Evolutionary conservation across 2,113 vertebrate genomes (phyloP).

Genomic region (Archocentrus centrarchus): DNA sequence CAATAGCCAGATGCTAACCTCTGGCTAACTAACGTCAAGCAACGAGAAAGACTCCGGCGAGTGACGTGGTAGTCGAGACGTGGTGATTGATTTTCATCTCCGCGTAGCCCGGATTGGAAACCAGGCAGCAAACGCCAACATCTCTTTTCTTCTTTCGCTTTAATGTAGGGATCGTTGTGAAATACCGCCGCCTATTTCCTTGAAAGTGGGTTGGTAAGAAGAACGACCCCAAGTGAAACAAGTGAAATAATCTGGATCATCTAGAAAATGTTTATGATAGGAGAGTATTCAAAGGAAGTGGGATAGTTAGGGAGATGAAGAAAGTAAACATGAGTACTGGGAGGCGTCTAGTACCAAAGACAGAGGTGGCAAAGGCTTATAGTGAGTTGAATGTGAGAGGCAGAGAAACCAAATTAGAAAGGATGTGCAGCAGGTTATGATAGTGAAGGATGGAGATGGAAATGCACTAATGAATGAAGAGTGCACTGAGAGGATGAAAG

Average conservation of each 20-base stretch:
- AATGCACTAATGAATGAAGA: too few relatives aligned
- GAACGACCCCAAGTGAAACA: background rate
- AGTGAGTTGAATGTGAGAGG: background rate
- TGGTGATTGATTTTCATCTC: constrained; percentile 14
- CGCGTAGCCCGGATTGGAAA: background rate
- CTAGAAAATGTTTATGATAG: too few relatives aligned
- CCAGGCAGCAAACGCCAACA: background rate
- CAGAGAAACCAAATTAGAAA: background rate
- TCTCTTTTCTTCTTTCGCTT: background rate
- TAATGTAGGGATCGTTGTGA: background rate
- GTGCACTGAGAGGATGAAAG: too few relatives aligned
- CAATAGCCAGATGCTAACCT: constrained; percentile 42
- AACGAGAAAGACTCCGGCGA: constrained; percentile 41
- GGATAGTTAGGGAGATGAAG: background rate
- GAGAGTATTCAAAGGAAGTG: background rate
- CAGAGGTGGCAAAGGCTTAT: background rate
- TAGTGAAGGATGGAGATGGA: too few relatives aligned
- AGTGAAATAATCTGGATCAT: background rate
- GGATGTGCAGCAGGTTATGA: background rate
- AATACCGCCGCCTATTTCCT: constrained; percentile 2
- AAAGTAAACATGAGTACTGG: too few relatives aligned
- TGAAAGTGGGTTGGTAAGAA: background rate
- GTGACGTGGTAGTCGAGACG: constrained; percentile 47
- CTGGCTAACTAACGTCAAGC: constrained; percentile 42
- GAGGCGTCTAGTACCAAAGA: too few relatives aligned